Evolutionary conservation across 2,113 vertebrate genomes (phyloP).

Genomic region (Sclerurus mexicanus): DNA sequence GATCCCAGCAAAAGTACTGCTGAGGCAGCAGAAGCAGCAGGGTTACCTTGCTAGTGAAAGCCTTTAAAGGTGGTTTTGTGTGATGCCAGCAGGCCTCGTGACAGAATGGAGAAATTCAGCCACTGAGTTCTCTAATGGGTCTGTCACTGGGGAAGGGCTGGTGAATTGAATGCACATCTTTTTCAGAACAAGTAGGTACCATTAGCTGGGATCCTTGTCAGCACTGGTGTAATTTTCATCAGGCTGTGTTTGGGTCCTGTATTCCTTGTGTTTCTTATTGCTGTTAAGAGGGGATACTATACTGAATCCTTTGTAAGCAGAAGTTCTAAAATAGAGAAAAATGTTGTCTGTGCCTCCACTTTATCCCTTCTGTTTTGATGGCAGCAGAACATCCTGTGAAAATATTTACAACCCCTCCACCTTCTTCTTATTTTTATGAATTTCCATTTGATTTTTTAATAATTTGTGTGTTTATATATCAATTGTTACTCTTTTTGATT

Average conservation of each 20-base stretch:
- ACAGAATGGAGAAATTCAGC: not conserved
- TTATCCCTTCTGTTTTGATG: not conserved
- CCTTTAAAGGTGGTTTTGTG: not conserved
- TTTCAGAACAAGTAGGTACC: not conserved
- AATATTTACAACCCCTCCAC: not conserved
- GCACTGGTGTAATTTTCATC: not conserved
- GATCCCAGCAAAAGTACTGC: not conserved
- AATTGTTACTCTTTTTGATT: not conserved
- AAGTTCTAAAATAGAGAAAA: not conserved
- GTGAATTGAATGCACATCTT: not conserved
- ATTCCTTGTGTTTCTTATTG: not conserved
- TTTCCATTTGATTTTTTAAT: not conserved
- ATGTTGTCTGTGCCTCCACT: fast-evolving
- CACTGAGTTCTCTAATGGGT: fast-evolving
- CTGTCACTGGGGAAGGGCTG: not conserved
- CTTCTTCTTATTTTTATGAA: not conserved
- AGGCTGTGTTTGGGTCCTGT: not conserved
- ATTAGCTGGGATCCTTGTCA: not conserved
- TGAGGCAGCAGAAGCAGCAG: not conserved
- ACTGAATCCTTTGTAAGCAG: not conserved
- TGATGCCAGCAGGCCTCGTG: not conserved
- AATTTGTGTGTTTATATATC: not conserved
- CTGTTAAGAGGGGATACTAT: not conserved
- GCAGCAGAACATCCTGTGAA: not conserved
- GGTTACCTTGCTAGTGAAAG: not conserved